Evolutionary conservation across 2,113 vertebrate species (phyloP).

Genomic region (Leucoraja erinaceus): DNA sequence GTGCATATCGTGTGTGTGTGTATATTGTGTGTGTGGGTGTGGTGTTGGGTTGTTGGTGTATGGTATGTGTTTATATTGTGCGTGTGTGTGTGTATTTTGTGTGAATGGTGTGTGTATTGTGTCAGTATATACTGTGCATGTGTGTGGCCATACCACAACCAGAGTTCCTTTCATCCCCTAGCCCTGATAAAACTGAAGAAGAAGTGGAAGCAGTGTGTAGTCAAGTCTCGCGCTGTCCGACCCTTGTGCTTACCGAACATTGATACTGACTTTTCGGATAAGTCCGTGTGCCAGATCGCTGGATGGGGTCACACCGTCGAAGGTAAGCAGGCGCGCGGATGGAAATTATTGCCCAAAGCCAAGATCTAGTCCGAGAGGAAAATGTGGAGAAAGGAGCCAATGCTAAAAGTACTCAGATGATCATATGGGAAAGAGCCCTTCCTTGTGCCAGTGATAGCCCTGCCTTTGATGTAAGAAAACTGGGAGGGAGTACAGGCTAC

Average conservation of each 20-base stretch:
- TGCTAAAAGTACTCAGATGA: background rate
- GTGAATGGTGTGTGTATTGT: too few species aligned
- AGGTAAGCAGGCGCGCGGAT: conserved; percentile 64
- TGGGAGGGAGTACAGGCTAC: background rate
- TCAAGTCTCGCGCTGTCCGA: conserved; percentile 73
- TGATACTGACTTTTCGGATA: conserved; percentile 54
- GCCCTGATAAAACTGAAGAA: conserved; percentile 84
- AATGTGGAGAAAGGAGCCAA: background rate
- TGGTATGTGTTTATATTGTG: too few species aligned
- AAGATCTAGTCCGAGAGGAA: background rate
- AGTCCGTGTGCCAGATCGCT: conserved; percentile 72
- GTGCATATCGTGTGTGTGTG: too few species aligned
- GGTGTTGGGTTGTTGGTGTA: too few species aligned
- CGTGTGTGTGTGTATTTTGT: too few species aligned
- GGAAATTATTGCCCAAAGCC: too few species aligned
- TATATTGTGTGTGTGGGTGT: too few species aligned
- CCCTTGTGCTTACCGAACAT: conserved; percentile 80
- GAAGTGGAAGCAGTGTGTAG: conserved; percentile 66
- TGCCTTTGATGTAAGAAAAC: background rate
- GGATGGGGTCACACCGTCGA: conserved; percentile 83
- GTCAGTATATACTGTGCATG: background rate
- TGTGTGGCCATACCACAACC: too few species aligned
- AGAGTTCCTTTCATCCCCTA: conserved; percentile 47
- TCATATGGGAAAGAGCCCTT: background rate
- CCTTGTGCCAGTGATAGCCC: background rate